Base-by-base conservation (phyloP, 2,888 invertebrate genomes). In the Griposia aprilina region DNA sequence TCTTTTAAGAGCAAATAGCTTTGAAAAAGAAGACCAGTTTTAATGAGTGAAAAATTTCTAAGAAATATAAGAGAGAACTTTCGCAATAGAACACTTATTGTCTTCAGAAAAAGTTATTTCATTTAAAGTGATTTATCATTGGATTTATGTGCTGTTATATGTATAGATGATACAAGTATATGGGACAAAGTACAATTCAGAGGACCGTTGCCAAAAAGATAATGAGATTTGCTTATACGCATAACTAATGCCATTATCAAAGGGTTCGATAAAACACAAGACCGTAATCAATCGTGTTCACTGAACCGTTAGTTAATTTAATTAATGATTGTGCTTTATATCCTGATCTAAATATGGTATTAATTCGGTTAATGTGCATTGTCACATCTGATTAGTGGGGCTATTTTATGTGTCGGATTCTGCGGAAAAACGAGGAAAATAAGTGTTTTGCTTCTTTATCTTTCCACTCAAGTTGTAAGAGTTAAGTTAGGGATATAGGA, bases 271-370 rank as follows among this genome's bases (percentile, higher is more conserved):
- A 82, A 85, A 80, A 85, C 70, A 85, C 67, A 76, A 79, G 79
- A 78, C 79, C 85, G 71, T 78, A 87, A 86, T 84, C 87, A 88
- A 76, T 84, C 71, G 76, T 76, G 84, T 79, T 84, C 87, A 88
- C 72, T 88, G 87, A 83, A 77, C 87, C 86, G 88, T 80, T 71
- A 80, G 71, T 75, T 87, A 86, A 88, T 88, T 82, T 71, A 86
- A 86, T 88, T 87, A 88, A 86, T 84, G 87, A 74, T 77, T 82
- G 77, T 80, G 80, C 76, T 87, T 74, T 80, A 78, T 74, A 59
- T 77, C 13, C 67, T 69, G 83, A 83, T 85, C 84, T 83, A 85
- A 85, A 85, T 85, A 85, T 85, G 80, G 84, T 73, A 85, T 85
- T 76, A 74, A 76, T 82, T 85, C 75, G 57, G 86, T 63, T 77